Evolutionary conservation across 2,113 vertebrate genomes (phyloP).

Genomic region (Rhombomys opimus): DNA sequence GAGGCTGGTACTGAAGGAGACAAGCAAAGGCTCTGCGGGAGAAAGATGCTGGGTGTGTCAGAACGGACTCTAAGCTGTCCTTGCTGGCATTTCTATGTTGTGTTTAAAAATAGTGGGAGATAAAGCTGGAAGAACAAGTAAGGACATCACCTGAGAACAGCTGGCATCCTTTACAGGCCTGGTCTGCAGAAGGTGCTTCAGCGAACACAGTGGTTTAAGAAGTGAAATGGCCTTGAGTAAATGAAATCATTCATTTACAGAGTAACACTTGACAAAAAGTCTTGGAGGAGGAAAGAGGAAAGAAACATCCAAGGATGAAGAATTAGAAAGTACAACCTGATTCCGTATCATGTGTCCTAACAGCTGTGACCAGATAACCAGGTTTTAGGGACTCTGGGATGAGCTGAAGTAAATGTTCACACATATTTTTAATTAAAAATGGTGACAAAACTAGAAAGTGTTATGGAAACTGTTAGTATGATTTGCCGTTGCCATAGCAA

Average conservation of each 20-base stretch:
- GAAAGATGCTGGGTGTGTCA: neutral
- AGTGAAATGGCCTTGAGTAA: neutral
- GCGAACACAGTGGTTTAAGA: neutral
- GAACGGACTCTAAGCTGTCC: neutral
- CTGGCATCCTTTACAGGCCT: neutral
- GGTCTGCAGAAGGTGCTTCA: neutral
- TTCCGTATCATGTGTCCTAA: neutral
- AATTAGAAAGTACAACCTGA: neutral
- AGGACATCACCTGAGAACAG: neutral
- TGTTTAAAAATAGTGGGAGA: neutral
- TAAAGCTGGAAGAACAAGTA: neutral
- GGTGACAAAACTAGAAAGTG: neutral
- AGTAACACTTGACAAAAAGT: neutral
- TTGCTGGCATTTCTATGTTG: neutral
- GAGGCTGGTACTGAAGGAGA: neutral
- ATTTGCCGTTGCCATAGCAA: neutral
- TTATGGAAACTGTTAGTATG: neutral
- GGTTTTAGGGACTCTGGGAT: neutral
- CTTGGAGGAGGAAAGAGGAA: neutral
- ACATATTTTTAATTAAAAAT: neutral
- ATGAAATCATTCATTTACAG: conserved; percentile 24
- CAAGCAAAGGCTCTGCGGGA: neutral
- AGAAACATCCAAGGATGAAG: neutral
- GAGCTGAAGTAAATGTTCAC: neutral
- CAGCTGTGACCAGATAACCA: neutral